A percentile compares a stretch with the other conserved stretches of the same genome.
These are phyloP conservation scores for Otus sunia DNA, from an alignment of 2,113 vertebrate species.

Conservation along the genomic window DNA sequence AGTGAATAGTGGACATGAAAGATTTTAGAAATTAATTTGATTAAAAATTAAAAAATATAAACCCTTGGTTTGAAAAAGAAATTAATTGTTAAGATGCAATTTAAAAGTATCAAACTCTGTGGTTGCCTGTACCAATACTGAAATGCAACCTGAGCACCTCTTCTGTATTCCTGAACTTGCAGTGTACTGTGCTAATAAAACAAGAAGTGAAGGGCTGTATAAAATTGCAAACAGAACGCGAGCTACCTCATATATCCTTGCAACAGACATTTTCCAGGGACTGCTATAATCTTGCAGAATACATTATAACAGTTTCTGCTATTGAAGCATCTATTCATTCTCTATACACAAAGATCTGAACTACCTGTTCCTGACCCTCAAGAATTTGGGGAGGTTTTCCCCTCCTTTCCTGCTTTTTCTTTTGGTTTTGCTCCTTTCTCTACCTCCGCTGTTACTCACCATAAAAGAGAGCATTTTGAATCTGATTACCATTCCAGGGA, in stretches of 20 bases:
- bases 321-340: neutral
- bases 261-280: neutral
- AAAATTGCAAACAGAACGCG: fast-evolving
- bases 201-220: neutral
- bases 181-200: neutral
- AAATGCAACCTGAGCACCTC: neutral
- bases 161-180: neutral
- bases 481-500: neutral
- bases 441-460: neutral
- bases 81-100: neutral
- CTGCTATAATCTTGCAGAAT: neutral
- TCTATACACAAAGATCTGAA: neutral
- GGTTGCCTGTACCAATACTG: neutral
- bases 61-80: fast-evolving
- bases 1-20: neutral
- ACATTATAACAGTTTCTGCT: neutral
- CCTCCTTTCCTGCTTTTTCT: neutral
- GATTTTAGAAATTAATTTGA: neutral
- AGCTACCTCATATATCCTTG: neutral
- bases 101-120: neutral
- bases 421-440: neutral
- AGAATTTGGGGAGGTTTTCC: neutral
- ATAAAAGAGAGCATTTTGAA: neutral
- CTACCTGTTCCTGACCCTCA: neutral
- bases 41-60: neutral